Conservation (phyloP, 2,113 vertebrate species). For the Melanerpes formicivorus region DNA sequence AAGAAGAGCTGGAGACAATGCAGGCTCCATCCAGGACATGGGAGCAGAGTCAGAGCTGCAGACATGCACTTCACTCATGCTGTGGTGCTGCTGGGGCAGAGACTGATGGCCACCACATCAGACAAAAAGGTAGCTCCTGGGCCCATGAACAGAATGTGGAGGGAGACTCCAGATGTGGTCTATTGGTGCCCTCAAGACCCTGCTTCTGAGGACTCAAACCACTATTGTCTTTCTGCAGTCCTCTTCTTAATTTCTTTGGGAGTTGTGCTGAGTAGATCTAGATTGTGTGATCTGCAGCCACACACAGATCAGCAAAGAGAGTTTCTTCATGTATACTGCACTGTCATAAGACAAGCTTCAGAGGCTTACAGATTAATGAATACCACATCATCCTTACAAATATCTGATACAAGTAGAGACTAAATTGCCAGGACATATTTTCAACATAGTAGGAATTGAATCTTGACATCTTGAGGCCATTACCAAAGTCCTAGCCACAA, state of each 20-base stretch:
- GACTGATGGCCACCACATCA: background rate
- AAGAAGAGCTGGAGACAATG: background rate
- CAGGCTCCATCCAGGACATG: background rate
- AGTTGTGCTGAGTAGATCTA: background rate
- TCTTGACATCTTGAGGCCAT: background rate
- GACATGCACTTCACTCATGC: accelerated
- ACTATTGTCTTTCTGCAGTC: background rate
- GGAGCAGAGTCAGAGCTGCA: background rate
- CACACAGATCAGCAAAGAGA: background rate
- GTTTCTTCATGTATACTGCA: background rate
- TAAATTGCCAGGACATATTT: background rate
- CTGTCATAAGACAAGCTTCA: background rate
- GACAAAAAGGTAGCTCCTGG: background rate
- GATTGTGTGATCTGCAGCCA: background rate
- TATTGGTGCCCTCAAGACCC: background rate
- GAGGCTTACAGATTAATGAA: background rate
- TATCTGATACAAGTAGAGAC: background rate
- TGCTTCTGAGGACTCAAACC: background rate
- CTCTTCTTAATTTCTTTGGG: background rate
- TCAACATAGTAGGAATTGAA: background rate
- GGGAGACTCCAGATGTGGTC: background rate
- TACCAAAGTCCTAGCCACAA: background rate
- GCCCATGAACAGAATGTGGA: background rate
- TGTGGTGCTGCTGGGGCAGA: background rate
- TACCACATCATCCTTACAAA: background rate